Base-by-base conservation (phyloP, 1,140 invertebrate species). In the Panulirus ornatus region DNA sequence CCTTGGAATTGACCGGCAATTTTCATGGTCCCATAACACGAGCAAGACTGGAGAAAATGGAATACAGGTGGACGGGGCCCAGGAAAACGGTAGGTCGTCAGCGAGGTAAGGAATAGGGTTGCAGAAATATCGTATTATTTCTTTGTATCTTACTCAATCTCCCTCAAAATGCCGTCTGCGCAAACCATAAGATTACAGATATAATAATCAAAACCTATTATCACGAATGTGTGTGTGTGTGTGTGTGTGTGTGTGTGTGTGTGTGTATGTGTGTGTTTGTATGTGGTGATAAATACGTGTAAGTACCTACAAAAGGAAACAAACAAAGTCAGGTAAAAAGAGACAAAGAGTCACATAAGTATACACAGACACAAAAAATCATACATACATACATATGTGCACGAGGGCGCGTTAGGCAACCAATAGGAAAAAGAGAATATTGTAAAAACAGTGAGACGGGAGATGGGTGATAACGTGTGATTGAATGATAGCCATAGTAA, bases 401-500 rank as follows among this genome's bases (percentile, higher is more conserved):
- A 47, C 51, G 30, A 51, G 30, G 47, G 30, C 51, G 44, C 34
- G 51, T 78, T 42, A 78, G 3, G 42, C 42, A n/a, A n/a, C n/a
- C n/a, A n/a, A 44, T 78, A 78, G 36, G n/a, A n/a, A 78, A n/a
- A 78, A 42, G 42, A 19, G 42, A n/a, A 78, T 44, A 42, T 44
- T 44, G 11, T 47, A 44, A 36, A 36, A 82, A 6, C 22, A 22
- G 11, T 38, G 1, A 5, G 6, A 5, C 2, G 2, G 34, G 8
- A 1, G 0, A 0, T 6, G 34, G 1, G 34, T 22, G 6, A 11
- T n/a, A n/a, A n/a, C n/a, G n/a, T n/a, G n/a, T n/a, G n/a, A n/a
- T n/a, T n/a, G n/a, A n/a, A n/a, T n/a, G n/a, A n/a, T n/a, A n/a
- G n/a, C n/a, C n/a, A n/a, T n/a, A n/a, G n/a, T n/a, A n/a, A n/a